These are phyloP conservation scores for Drosophila nasuta DNA, from an alignment of 1,140 invertebrate genomes.

Conservation along the genomic window DNA sequence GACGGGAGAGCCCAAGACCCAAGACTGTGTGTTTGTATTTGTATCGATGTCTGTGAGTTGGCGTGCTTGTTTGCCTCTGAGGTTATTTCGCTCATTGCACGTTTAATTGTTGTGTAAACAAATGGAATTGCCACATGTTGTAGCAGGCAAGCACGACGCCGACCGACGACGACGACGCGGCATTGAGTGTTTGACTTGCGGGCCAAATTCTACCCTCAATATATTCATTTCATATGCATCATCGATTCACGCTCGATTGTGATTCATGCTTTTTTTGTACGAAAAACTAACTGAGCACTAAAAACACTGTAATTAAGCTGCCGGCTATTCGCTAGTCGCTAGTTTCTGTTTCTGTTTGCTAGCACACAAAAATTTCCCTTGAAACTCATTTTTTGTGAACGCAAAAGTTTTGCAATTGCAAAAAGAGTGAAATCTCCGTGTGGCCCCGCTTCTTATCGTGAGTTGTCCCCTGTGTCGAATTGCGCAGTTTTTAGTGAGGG, in stretches of 20 bases:
- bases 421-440: background rate
- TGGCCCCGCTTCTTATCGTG: background rate
- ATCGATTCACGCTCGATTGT: constrained; percentile 25
- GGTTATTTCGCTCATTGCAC: constrained; percentile 56
- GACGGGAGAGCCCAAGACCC: background rate
- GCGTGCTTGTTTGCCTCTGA: constrained; percentile 37
- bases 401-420: constrained; percentile 26
- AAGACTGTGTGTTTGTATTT: constrained; percentile 4
- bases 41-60: constrained; percentile 6
- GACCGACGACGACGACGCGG: constrained; percentile 7
- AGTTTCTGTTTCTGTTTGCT: background rate
- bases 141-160: constrained; percentile 16
- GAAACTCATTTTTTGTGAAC: constrained; percentile 2
- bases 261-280: constrained; percentile 15
- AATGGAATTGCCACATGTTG: constrained; percentile 54
- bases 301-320: constrained; percentile 47
- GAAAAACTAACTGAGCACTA: constrained; percentile 36
- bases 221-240: constrained; percentile 18
- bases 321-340: background rate
- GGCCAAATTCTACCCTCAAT: constrained; percentile 1
- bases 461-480: constrained; percentile 45
- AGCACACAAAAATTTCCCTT: constrained; percentile 11
- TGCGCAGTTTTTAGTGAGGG: constrained; percentile 44
- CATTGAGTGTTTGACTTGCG: constrained; percentile 29
- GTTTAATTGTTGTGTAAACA: constrained; percentile 75